A percentile compares a stretch with the other conserved stretches of the same genome.
Evolutionary conservation across 2,797 vertebrate genomes (phyloP).

Genomic region (Podarcis siculus): DNA sequence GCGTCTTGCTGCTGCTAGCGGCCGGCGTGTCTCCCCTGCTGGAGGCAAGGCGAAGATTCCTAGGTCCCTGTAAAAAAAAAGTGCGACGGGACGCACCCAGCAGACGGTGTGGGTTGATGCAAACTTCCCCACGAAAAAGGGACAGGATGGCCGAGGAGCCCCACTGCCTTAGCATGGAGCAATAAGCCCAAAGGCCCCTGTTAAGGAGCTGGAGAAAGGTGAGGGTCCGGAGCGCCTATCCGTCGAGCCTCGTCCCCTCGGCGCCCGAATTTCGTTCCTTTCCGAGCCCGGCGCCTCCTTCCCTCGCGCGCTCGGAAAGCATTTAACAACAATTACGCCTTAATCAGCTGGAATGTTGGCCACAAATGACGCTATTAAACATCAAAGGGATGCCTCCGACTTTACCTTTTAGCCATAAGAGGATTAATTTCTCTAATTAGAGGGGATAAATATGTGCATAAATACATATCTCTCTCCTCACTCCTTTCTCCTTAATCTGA

Average conservation of each 20-base stretch:
- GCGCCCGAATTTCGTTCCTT: slow-evolving; percentile 67
- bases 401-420: slow-evolving; percentile 83
- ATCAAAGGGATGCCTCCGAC: slow-evolving; percentile 78
- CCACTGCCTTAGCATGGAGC: slow-evolving; percentile 14
- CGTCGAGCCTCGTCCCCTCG: slow-evolving; percentile 55
- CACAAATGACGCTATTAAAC: slow-evolving; percentile 79
- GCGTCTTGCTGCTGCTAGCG: neutral
- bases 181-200: slow-evolving; percentile 76
- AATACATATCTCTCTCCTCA: slow-evolving; percentile 75
- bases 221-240: too few species aligned
- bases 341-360: slow-evolving; percentile 80
- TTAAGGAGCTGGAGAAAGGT: too few species aligned
- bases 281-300: slow-evolving; percentile 68
- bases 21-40: neutral
- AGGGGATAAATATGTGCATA: slow-evolving; percentile 81
- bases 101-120: too few species aligned
- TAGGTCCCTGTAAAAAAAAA: neutral
- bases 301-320: slow-evolving; percentile 76
- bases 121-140: too few species aligned
- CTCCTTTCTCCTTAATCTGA: slow-evolving; percentile 29
- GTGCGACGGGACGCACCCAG: neutral
- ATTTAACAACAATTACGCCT: slow-evolving; percentile 82
- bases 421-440: slow-evolving; percentile 84
- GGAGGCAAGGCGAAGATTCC: slow-evolving; percentile 36
- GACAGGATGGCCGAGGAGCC: too few species aligned